phyloP scores from a whole-genome alignment of 37 sponge, comb jelly and placozoan species.

The Oopsacas minuta region DNA sequence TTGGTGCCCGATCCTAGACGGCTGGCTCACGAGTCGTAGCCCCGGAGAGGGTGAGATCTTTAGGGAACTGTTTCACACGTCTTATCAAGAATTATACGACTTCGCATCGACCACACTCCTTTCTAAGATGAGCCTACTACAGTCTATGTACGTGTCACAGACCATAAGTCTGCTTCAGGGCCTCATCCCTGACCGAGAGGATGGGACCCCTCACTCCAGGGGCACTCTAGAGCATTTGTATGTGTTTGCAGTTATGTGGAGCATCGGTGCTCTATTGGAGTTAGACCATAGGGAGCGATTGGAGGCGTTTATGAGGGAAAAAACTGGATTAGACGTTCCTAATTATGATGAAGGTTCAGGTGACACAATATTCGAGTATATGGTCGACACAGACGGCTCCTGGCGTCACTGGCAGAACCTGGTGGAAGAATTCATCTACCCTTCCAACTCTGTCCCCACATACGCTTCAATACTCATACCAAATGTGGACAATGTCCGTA shows the following conservation, averaged over 20 bases:
- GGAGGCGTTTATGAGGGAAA: constrained; percentile 75
- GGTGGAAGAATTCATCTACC: constrained; percentile 90
- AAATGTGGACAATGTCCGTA: constrained; percentile 95
- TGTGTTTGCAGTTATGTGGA: constrained; percentile 95
- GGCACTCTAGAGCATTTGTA: constrained; percentile 69
- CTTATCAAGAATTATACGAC: constrained; percentile 56
- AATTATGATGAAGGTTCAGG: constrained; percentile 31
- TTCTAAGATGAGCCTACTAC: constrained; percentile 85
- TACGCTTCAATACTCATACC: constrained; percentile 90
- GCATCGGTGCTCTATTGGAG: constrained; percentile 85
- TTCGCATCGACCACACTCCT: constrained; percentile 34
- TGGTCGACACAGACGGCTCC: constrained; percentile 54
- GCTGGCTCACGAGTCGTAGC: constrained; percentile 62
- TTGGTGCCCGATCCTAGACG: constrained; percentile 72
- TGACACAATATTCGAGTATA: constrained; percentile 96
- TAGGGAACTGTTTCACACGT: constrained; percentile 50
- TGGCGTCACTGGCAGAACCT: constrained; percentile 81
- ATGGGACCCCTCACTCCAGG: constrained; percentile 37
- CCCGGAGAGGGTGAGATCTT: constrained; percentile 55
- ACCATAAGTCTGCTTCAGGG: constrained; percentile 72
- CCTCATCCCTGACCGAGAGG: constrained; percentile 67
- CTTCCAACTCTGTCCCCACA: constrained; percentile 60
- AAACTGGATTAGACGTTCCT: constrained; percentile 54
- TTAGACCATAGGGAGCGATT: constrained; percentile 80
- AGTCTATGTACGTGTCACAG: constrained; percentile 81